Evolutionary conservation across 2,888 invertebrate genomes (phyloP).

Genomic region (Drosophila borborema): DNA sequence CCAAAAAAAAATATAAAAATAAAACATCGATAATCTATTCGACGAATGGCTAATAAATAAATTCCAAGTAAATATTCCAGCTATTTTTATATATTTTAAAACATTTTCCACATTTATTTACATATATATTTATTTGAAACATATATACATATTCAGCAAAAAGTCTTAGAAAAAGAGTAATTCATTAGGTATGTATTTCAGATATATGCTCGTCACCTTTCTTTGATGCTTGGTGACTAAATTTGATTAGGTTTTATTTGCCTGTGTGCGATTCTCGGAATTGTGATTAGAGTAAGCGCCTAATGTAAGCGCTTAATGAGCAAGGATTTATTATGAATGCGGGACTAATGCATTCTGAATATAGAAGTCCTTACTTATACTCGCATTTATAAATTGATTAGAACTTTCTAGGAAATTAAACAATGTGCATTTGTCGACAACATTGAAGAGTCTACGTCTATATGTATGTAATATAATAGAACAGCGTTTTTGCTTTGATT

Average conservation of each 20-base stretch:
- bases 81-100: not conserved
- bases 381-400: not conserved
- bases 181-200: not conserved
- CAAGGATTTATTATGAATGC: constrained; percentile 4
- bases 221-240: not conserved
- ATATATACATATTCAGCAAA: not conserved
- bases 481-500: not conserved
- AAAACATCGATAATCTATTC: not conserved
- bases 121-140: not conserved
- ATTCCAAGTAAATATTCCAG: not conserved
- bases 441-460: not conserved
- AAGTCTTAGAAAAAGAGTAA: not conserved
- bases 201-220: not conserved
- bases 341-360: not conserved
- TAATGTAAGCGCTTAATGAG: constrained; percentile 4
- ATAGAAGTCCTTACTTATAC: not conserved
- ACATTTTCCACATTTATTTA: not conserved
- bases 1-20: not conserved
- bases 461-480: constrained; percentile 2
- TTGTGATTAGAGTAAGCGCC: not conserved
- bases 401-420: not conserved
- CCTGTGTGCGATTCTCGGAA: not conserved
- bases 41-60: not conserved
- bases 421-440: not conserved
- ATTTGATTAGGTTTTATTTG: not conserved